Base-by-base conservation (phyloP, 2,888 invertebrate genomes). In the Stegophylla sp. region DNA sequence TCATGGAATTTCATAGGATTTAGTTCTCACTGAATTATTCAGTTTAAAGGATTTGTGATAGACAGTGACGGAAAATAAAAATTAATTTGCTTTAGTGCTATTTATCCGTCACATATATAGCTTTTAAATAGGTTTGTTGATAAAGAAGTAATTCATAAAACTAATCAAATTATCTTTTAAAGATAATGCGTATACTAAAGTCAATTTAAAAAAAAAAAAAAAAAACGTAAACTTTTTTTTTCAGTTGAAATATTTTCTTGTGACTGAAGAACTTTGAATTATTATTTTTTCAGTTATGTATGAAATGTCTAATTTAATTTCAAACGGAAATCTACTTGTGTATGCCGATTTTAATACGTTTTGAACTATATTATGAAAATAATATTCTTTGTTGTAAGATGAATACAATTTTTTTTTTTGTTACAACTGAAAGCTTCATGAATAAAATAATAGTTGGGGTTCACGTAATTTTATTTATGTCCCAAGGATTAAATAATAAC, bases 401-500 rank as follows among this genome's bases (percentile, higher is more conserved):
- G 26, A 74, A 41, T 56, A 34, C 23, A 48, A 43, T 23, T 53
- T n/a, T 5, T 74, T 74, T 51, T 63, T 45, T 20, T 1, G 34
- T 64, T 23, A 51, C 34, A 20, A 75, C 51, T 64, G 34, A 51
- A 48, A 74, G 63, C 48, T 74, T 74, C 48, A 74, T 63, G 74
- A 74, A 74, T 63, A 74, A 74, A 74, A 74, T 74, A 74, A 43
- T 63, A 74, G 61, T 74, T 20, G 23, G 63, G 63, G 63, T 63
- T 75, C 15, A 28, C 20, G 48, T 63, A 64, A 75, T 75, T 64
- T 51, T 75, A 75, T 75, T 63, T 75, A 75, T 63, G 74, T 51
- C 23, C 74, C 20, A 34, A 64, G 63, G 34, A 75, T 75, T 75
- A 75, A 75, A 75, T 75, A 64, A 63, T 75, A 75, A 75, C 23